Conservation (phyloP, 1,140 invertebrate species). For the Panagrolaimus sp. region DNA sequence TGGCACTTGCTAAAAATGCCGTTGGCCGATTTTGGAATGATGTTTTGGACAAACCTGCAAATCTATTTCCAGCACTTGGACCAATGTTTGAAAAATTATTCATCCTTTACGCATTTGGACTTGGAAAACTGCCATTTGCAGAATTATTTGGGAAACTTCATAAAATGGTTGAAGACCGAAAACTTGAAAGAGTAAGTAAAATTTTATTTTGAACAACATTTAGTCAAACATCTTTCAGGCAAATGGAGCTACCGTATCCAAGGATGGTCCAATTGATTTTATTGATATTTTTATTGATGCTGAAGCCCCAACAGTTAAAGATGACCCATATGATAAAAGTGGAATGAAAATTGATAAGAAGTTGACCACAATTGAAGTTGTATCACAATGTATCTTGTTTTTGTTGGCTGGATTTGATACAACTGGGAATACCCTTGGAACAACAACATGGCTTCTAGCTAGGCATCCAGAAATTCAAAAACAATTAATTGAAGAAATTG, state of each 20-base stretch:
- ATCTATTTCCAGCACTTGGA: constrained; percentile 11
- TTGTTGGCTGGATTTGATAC: constrained; percentile 22
- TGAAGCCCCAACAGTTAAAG: neutral
- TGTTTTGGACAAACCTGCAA: neutral
- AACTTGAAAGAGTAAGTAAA: too few relatives aligned
- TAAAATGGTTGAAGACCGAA: neutral
- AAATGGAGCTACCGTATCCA: neutral
- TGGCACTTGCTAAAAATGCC: neutral
- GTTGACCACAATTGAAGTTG: neutral
- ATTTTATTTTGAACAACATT: constrained; percentile 16
- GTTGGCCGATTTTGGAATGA: neutral
- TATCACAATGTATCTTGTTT: constrained; percentile 9
- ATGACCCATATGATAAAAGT: neutral
- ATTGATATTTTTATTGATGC: constrained; percentile 12
- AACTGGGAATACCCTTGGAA: constrained; percentile 16
- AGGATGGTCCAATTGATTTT: neutral
- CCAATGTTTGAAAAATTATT: neutral
- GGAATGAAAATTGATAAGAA: neutral
- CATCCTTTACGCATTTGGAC: neutral
- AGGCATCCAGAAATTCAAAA: constrained; percentile 19
- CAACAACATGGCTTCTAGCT: constrained; percentile 14
- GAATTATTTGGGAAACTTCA: neutral
- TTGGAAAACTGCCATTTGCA: neutral
- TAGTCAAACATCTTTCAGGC: constrained; percentile 25
- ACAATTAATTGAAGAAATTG: constrained; percentile 12